Evolutionary conservation across 2,888 invertebrate species (phyloP), one percentile per base, ranked within the genome.

Genomic region (Philereme transversata): DNA sequence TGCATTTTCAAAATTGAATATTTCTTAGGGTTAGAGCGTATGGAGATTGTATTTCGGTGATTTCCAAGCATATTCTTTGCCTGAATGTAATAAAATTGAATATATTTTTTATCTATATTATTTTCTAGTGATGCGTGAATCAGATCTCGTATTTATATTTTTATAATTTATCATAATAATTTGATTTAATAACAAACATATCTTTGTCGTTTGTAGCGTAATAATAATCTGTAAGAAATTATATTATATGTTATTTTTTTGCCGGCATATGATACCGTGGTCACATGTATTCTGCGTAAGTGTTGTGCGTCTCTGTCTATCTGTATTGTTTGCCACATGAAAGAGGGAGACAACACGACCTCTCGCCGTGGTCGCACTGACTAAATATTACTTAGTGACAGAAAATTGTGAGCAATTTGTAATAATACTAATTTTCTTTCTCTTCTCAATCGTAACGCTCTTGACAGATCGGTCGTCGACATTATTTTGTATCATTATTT

Each of bases 121-220:
- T 47, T n/a, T 57, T 69, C 63, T 69, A 70, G 55, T 70, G 73
- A 71, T 65, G 67, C 57, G 77, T 74, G 72, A 51, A 62, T 75
- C 70, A 75, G 83, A 83, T 83, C 83, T 83, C 84, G 77, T 82
- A 77, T 79, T 76, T 76, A 73, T 77, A 58, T 62, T 56, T 47
- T 41, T 57, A 64, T 70, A 55, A 55, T 51, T 68, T 74, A 74
- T 74, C 73, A 75, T 80, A 74, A 77, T 80, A 76, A 76, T 75
- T 74, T 75, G 68, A 65, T 69, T 74, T 74, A 70, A 71, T 40
- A 71, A 71, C 65, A 67, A 72, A 79, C 79, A 76, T 78, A 79
- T 80, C 77, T 75, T 69, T 68, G 55, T 50, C 60, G 55, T 55
- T 56, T 51, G 48, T 58, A 65, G 61, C 33, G 63, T 68, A 65